Conservation (phyloP, 2,797 vertebrate species). For the Siniperca undulata region DNA sequence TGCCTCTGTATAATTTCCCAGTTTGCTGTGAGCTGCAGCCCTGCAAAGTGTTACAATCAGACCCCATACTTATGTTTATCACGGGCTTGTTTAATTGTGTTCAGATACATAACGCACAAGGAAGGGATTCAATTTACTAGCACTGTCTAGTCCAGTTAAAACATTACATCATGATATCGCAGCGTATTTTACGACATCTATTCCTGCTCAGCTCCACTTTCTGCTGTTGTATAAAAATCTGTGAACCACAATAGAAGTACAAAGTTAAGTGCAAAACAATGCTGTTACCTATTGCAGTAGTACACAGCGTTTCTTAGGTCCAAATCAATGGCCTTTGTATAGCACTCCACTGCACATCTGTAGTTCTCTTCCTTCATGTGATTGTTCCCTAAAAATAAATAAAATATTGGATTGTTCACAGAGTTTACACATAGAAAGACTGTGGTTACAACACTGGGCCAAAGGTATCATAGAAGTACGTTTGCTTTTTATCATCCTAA, state of each 20-base stretch:
- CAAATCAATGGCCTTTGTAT: slow-evolving; percentile 93
- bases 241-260: not conserved
- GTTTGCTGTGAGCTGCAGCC: slow-evolving; percentile 96
- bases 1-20: slow-evolving; percentile 93
- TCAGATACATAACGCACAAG: slow-evolving; percentile 14
- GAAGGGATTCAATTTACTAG: not conserved
- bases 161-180: not conserved
- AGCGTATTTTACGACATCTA: not conserved
- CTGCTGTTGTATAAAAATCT: not conserved
- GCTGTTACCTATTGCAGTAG: slow-evolving; percentile 93
- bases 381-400: slow-evolving; percentile 90
- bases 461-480: not conserved
- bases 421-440: not conserved
- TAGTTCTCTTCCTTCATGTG: slow-evolving; percentile 99
- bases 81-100: not conserved
- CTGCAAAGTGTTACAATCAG: slow-evolving; percentile 72
- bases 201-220: not conserved
- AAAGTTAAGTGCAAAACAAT: not conserved
- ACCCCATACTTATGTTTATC: not conserved
- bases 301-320: slow-evolving; percentile 97
- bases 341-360: slow-evolving; percentile 93
- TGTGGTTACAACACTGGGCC: not conserved
- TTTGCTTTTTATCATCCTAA: not conserved
- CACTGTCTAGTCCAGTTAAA: not conserved
- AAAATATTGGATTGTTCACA: not conserved